A percentile compares a stretch with the other conserved stretches of the same genome.
These are phyloP conservation scores for fruit fly (Drosophila melanogaster) DNA, from an alignment of 1,140 invertebrate genomes.

Conservation along the genomic window DNA sequence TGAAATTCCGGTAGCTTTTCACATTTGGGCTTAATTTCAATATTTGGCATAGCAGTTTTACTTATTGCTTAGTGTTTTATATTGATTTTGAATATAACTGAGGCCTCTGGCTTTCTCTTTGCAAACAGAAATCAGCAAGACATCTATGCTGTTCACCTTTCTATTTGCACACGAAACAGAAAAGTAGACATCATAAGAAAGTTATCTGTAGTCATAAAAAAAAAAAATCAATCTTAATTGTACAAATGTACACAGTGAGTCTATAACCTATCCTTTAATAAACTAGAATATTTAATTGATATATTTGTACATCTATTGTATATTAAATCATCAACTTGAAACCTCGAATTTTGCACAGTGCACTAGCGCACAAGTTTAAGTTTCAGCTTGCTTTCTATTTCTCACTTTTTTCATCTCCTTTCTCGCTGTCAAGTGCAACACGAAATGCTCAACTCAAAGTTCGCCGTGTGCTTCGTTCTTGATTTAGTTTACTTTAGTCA, in stretches of 20 bases:
- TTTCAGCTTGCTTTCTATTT: conserved; percentile 2
- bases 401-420: not conserved
- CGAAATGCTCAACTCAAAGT: conserved; percentile 44
- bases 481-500: conserved; percentile 59
- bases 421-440: conserved; percentile 45
- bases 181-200: not conserved
- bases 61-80: not conserved
- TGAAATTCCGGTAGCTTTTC: no score
- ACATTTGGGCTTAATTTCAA: no score
- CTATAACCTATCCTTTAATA: no score
- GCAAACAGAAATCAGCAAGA: not conserved
- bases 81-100: not conserved
- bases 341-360: conserved; percentile 7
- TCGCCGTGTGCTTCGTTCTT: conserved; percentile 40
- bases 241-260: no score
- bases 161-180: not conserved
- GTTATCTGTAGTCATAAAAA: no score
- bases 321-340: no score
- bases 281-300: no score
- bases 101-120: not conserved
- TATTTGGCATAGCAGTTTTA: not conserved
- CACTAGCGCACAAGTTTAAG: not conserved
- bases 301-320: no score
- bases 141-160: not conserved
- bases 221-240: no score